Base-by-base conservation (phyloP, 2,797 vertebrate genomes). In the Pangasius larnaudii region DNA sequence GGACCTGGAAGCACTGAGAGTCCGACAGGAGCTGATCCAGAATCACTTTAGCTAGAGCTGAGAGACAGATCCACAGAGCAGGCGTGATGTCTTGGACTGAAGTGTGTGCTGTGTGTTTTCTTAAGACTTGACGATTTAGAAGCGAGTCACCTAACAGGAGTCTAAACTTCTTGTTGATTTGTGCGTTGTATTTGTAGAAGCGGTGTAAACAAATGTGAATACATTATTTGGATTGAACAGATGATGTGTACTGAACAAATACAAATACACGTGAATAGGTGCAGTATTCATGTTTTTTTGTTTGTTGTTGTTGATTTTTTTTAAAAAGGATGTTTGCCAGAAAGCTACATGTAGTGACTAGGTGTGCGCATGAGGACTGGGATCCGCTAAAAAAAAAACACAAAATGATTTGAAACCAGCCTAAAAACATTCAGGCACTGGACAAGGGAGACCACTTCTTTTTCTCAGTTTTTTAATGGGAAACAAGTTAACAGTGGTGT, bases 21-120 rank as follows among this genome's bases (percentile, higher is more conserved):
- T 97, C 85, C 95, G 96, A 8, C 96, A 96, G 89, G 96, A 98
- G 84, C 95, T 99, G 74, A 93, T 99, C 75, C 94, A 97, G 39
- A 96, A 96, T 92, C 96, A 99, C 92, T 99, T 99, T 90, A 97
- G 96, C 93, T 98, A 90, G 85, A 67, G 71, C 61, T 63, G 33
- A 78, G 77, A 2, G 30, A 53, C 81, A 18, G 30, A 58, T 0
- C 53, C 30, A 14, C 77, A 58, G 53, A 80, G 53, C 8, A 22
- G 30, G 18, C 16, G 1, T 22, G 8, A 79, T 30, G 14, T 11
- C 46, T 33, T 33, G 18, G 63, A 36, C n/a, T 33, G n/a, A 72
- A 33, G 4, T 11, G 46, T 53, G 61, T 10, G 13, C 42, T 51
- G 0, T 75, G 24, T 13, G 14, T 49, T 75, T n/a, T 16, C 0